Evolutionary conservation across 2,797 vertebrate genomes (phyloP).

Genomic region (Prunella strophiata): DNA sequence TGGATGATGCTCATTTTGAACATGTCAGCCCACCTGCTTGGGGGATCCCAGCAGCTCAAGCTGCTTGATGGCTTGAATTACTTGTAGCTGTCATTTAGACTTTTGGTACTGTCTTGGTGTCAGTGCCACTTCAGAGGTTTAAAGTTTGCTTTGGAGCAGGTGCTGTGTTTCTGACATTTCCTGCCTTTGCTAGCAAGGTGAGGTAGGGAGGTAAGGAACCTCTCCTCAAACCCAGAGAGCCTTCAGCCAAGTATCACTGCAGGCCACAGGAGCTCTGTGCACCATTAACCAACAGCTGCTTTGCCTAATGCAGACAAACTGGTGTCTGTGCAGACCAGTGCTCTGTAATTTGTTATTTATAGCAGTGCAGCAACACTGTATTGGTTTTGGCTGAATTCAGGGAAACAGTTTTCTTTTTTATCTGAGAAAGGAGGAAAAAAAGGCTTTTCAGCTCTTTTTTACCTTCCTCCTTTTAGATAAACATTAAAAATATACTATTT

Average conservation of each 20-base stretch:
- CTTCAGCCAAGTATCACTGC: not conserved
- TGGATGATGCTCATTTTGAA: not conserved
- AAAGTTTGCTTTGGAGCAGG: not conserved
- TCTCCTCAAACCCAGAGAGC: not conserved
- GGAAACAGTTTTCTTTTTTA: not conserved
- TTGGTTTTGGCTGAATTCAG: not conserved
- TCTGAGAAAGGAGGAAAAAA: not conserved
- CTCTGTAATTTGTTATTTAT: not conserved
- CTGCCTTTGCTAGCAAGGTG: not conserved
- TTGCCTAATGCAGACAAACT: not conserved
- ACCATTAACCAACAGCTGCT: not conserved
- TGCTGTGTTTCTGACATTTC: not conserved
- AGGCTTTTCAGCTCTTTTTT: not conserved
- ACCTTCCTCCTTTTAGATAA: not conserved
- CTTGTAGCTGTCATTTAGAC: not conserved
- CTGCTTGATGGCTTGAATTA: conserved; percentile 42
- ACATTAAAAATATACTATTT: not conserved
- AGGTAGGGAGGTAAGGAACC: not conserved
- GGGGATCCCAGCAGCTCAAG: conserved; percentile 37
- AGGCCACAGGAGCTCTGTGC: not conserved
- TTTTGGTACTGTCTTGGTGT: not conserved
- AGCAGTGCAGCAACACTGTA: not conserved
- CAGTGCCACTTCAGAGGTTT: not conserved
- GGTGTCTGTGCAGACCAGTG: not conserved
- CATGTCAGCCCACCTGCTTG: conserved; percentile 42